Evolutionary conservation across 2,113 vertebrate species (phyloP).

Genomic region (Austrofundulus limnaeus): DNA sequence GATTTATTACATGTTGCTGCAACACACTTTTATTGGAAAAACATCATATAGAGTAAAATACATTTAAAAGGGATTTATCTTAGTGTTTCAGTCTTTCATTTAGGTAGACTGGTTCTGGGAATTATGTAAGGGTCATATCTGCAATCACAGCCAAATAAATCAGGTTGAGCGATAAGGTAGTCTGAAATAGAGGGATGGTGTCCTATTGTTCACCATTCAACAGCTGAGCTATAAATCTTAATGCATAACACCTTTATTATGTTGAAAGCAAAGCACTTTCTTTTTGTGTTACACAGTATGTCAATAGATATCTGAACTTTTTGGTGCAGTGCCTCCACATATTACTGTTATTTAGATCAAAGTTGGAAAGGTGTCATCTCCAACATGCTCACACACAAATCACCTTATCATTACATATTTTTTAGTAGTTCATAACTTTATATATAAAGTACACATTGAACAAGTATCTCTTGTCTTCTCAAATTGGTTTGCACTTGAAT

Average conservation of each 20-base stretch:
- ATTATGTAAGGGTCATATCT: constrained; percentile 66
- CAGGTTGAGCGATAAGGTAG: constrained; percentile 59
- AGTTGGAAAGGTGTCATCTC: too few relatives aligned
- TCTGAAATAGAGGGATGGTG: constrained; percentile 32
- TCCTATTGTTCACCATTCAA: constrained; percentile 2
- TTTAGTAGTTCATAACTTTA: too few relatives aligned
- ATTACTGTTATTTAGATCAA: too few relatives aligned
- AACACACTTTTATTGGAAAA: neutral
- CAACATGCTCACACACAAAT: too few relatives aligned
- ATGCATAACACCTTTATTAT: constrained; percentile 31
- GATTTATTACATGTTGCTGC: neutral
- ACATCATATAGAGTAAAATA: neutral
- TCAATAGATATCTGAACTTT: neutral
- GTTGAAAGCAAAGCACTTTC: neutral
- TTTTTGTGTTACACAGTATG: neutral
- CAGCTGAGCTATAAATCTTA: constrained; percentile 42
- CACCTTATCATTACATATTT: too few relatives aligned
- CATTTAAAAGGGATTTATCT: neutral
- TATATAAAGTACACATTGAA: too few relatives aligned
- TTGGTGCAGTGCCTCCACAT: neutral
- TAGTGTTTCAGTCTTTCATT: constrained; percentile 3
- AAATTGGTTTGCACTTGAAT: too few relatives aligned
- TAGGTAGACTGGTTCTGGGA: neutral
- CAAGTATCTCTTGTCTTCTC: too few relatives aligned
- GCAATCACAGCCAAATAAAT: constrained; percentile 36